These are phyloP conservation scores for Clarias batrachus DNA, from an alignment of 2,113 vertebrate genomes.

Conservation along the genomic window DNA sequence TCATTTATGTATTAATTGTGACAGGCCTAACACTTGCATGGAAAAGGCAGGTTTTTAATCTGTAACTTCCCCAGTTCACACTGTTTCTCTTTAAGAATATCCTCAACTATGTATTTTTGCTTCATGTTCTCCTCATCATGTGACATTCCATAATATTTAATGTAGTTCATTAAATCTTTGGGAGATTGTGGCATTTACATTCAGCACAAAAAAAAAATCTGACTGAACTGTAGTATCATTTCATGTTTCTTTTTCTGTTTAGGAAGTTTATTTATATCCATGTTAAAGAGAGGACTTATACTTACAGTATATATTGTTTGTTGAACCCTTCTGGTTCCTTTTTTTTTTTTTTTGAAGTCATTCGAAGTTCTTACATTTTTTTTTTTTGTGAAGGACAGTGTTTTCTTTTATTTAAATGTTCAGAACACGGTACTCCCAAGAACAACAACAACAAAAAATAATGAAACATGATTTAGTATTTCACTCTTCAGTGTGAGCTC, in stretches of 20 bases:
- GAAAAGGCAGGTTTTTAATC: constrained; percentile 12
- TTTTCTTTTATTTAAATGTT: constrained; percentile 27
- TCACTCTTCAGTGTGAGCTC: constrained; percentile 70
- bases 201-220: constrained; percentile 66
- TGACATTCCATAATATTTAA: background rate
- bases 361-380: background rate
- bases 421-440: constrained; percentile 64
- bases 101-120: background rate
- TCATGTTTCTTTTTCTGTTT: constrained; percentile 69
- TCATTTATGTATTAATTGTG: constrained; percentile 1
- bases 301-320: constrained; percentile 72
- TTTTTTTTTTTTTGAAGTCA: background rate
- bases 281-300: constrained; percentile 62
- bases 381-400: constrained; percentile 14
- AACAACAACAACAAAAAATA: constrained; percentile 65
- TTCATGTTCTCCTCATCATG: background rate
- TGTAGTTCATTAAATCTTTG: background rate
- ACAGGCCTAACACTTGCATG: background rate
- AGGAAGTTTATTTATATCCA: constrained; percentile 74
- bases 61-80: background rate
- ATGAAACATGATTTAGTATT: constrained; percentile 48
- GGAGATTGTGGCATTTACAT: constrained; percentile 64
- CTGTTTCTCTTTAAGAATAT: background rate
- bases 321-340: constrained; percentile 40
- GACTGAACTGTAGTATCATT: constrained; percentile 63